Conservation (phyloP, 2,888 invertebrate genomes). For the Ceriagrion tenellum region DNA sequence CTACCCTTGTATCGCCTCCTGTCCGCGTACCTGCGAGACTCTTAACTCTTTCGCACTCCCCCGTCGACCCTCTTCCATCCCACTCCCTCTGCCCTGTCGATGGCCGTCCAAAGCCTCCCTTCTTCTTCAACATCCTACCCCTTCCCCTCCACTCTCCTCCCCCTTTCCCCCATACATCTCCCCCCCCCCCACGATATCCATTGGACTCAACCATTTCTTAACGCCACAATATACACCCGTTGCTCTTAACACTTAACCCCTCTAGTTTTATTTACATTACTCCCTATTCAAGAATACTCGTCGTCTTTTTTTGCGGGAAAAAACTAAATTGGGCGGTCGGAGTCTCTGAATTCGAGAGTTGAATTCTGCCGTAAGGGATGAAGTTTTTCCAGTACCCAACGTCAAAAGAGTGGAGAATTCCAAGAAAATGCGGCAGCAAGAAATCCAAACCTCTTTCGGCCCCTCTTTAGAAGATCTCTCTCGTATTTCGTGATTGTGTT, state of each 20-base stretch:
- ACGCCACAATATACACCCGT: background rate
- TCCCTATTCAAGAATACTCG: background rate
- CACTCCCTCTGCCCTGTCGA: background rate
- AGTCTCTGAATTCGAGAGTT: background rate
- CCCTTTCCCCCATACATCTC: background rate
- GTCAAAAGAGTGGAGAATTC: background rate
- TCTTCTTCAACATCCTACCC: background rate
- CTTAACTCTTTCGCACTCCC: slow-evolving; percentile 61
- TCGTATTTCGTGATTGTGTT: background rate
- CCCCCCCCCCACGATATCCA: background rate
- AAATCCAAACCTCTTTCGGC: background rate
- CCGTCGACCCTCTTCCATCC: background rate
- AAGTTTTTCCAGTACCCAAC: background rate
- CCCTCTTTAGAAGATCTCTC: background rate
- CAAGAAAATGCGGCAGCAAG: background rate
- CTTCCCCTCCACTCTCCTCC: background rate
- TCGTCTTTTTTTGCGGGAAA: background rate
- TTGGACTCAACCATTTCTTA: background rate
- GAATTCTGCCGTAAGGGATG: background rate
- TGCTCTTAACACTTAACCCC: background rate
- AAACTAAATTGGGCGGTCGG: background rate
- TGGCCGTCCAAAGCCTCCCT: background rate
- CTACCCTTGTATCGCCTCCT: slow-evolving; percentile 62
- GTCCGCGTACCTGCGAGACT: slow-evolving; percentile 58
- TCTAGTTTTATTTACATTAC: background rate